Conservation (phyloP, 2,113 vertebrate genomes). For the Melospiza melodia region DNA sequence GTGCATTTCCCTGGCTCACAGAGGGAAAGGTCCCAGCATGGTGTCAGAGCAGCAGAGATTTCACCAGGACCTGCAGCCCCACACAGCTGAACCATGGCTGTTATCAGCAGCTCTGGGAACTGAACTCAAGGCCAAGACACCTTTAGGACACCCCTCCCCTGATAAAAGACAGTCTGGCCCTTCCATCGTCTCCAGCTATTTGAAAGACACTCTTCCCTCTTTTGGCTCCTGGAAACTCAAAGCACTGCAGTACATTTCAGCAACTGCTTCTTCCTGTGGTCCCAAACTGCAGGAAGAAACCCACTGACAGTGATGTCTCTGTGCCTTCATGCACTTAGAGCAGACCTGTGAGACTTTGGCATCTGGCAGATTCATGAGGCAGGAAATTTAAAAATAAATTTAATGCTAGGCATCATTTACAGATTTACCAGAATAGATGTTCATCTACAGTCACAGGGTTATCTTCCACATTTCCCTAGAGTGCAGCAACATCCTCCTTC, state of each 20-base stretch:
- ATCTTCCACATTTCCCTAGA: neutral
- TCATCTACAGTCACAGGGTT: neutral
- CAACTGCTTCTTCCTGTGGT: neutral
- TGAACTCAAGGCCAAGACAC: neutral
- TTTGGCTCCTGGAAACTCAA: neutral
- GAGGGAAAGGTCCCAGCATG: neutral
- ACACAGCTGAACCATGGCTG: neutral
- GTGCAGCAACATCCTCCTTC: neutral
- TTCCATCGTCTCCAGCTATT: neutral
- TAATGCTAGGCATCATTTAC: neutral
- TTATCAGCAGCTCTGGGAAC: neutral
- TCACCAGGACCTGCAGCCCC: neutral
- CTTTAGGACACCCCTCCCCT: neutral
- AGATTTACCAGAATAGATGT: neutral
- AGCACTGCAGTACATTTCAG: neutral
- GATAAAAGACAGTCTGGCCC: neutral
- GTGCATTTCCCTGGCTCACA: neutral
- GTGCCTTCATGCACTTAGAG: neutral
- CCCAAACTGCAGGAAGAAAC: neutral
- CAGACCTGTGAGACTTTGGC: neutral
- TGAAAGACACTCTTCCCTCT: neutral
- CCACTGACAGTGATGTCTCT: neutral
- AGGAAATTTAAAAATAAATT: neutral
- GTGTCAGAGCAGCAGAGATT: neutral
- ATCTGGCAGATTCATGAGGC: neutral